Conservation (phyloP, 2,888 invertebrate species). For the Clanis bilineata region DNA sequence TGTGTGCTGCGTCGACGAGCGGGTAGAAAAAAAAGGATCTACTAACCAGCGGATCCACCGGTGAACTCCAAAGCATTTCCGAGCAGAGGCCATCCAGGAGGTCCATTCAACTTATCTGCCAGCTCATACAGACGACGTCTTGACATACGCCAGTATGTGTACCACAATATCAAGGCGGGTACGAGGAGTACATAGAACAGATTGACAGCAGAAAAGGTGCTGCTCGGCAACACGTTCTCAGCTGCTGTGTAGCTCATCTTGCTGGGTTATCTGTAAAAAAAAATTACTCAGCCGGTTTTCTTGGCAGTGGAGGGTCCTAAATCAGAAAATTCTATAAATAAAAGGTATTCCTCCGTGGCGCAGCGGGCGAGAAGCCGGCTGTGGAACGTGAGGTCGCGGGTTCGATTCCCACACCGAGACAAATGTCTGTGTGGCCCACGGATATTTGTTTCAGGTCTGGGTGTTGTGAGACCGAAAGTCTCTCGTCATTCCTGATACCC, state of each 20-base stretch:
- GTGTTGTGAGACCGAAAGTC: too few species aligned
- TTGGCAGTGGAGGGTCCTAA: too few species aligned
- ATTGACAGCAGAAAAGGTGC: constrained; percentile 83
- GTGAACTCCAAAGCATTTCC: constrained; percentile 89
- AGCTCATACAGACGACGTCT: constrained; percentile 87
- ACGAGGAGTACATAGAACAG: constrained; percentile 88
- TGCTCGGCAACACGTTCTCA: constrained; percentile 64
- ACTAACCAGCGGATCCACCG: constrained; percentile 87
- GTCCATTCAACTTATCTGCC: constrained; percentile 88
- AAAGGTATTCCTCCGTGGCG: too few species aligned
- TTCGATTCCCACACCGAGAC: too few species aligned
- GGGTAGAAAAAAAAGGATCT: too few species aligned
- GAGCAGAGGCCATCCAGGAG: constrained; percentile 86
- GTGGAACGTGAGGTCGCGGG: too few species aligned
- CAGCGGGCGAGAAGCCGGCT: too few species aligned
- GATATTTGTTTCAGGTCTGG: too few species aligned
- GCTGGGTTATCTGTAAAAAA: constrained; percentile 10
- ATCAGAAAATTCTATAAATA: too few species aligned
- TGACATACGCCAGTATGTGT: constrained; percentile 88
- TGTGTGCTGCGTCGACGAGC: too few species aligned
- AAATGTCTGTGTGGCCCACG: too few species aligned
- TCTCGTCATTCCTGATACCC: too few species aligned
- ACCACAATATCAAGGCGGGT: constrained; percentile 87
- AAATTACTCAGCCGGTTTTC: neutral
- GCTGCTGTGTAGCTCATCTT: constrained; percentile 70